A percentile compares a stretch with the other conserved stretches of the same genome.
These are phyloP conservation scores for Portevinia maculata DNA, from an alignment of 2,888 invertebrate species.

Conservation along the genomic window DNA sequence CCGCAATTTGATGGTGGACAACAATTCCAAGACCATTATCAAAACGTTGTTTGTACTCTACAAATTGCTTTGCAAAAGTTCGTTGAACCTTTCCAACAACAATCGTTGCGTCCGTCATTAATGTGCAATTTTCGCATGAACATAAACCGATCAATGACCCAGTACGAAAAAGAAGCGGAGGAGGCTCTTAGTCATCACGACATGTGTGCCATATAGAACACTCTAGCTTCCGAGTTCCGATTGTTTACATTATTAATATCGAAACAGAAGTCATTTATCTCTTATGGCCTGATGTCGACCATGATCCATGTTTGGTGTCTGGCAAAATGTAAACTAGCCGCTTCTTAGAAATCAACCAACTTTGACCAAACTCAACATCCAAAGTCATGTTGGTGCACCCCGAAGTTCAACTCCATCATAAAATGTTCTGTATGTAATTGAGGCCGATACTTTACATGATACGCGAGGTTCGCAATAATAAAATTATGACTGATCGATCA, in stretches of 20 bases:
- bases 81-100: slow-evolving; percentile 4
- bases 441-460: slow-evolving; percentile 60
- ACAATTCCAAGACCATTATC: slow-evolving; percentile 1
- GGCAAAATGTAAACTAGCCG: slow-evolving; percentile 48
- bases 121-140: slow-evolving; percentile 24
- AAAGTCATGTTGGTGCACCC: slow-evolving; percentile 23
- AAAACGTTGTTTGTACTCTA: background rate
- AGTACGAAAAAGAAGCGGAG: slow-evolving; percentile 7
- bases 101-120: background rate
- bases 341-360: slow-evolving; percentile 64
- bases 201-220: background rate
- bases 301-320: slow-evolving; percentile 43
- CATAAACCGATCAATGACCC: slow-evolving; percentile 57
- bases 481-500: slow-evolving; percentile 74
- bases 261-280: slow-evolving; percentile 5
- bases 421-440: slow-evolving; percentile 58
- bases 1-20: background rate
- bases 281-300: slow-evolving; percentile 28
- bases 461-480: slow-evolving; percentile 51
- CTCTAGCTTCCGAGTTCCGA: slow-evolving; percentile 1
- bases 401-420: slow-evolving; percentile 40
- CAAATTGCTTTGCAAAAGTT: background rate
- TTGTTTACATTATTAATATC: slow-evolving; percentile 15
- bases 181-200: slow-evolving; percentile 10
- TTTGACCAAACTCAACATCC: slow-evolving; percentile 51